Percentiles rank a stretch among this genome's conserved stretches.
These are phyloP conservation scores for Podarcis siculus DNA, from an alignment of 2,797 vertebrate genomes.

Conservation along the genomic window DNA sequence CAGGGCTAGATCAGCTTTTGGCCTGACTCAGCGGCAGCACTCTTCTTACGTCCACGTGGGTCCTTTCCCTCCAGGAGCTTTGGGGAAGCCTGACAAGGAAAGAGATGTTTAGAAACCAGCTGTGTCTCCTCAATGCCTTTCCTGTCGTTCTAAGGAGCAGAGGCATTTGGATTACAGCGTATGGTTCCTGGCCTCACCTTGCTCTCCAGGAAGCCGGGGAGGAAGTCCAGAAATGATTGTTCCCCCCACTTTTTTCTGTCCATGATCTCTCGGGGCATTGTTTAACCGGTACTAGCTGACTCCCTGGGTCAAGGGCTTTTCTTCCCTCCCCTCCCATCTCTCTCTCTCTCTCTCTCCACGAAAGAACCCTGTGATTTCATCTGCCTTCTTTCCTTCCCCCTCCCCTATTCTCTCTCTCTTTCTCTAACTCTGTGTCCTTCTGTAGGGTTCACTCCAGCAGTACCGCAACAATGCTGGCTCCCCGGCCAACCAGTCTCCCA, in stretches of 20 bases:
- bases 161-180: too few relatives aligned
- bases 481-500: constrained; percentile 99
- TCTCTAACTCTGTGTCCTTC: constrained; percentile 81
- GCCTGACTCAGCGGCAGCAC: too few relatives aligned
- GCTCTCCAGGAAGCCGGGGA: background rate
- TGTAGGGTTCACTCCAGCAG: constrained; percentile 94
- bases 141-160: too few relatives aligned
- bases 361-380: background rate
- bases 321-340: background rate
- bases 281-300: background rate
- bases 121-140: too few relatives aligned
- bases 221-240: too few relatives aligned
- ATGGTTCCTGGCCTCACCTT: background rate
- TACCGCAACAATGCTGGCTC: constrained; percentile 98
- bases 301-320: background rate
- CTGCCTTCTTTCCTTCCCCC: background rate
- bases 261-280: background rate
- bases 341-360: background rate
- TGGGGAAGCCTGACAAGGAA: too few relatives aligned
- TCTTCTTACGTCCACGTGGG: too few relatives aligned
- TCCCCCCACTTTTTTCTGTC: too few relatives aligned
- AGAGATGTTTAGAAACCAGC: too few relatives aligned
- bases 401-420: background rate
- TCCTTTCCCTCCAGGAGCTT: too few relatives aligned
- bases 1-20: too few relatives aligned